Conservation (phyloP, 2,888 invertebrate genomes). For the Galeopsomyia nigrocyanea region DNA sequence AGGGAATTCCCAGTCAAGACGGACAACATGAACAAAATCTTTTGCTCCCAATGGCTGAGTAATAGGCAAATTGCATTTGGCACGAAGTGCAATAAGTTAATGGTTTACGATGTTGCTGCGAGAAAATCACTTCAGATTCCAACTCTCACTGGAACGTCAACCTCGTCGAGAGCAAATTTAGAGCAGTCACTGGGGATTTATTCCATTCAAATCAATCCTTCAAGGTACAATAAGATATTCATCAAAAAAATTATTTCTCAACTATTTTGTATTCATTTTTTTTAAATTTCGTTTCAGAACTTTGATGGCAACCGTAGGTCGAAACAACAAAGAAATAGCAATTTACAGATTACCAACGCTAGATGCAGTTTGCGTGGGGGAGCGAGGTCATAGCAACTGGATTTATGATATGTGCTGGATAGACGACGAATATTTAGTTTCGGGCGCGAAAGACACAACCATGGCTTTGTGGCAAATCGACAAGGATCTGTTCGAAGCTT, state of each 20-base stretch:
- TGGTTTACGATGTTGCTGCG: constrained; percentile 92
- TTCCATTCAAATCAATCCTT: constrained; percentile 94
- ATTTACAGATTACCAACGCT: constrained; percentile 92
- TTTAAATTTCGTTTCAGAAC: constrained; percentile 75
- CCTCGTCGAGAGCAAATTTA: constrained; percentile 71
- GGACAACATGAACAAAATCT: constrained; percentile 85
- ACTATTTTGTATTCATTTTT: constrained; percentile 3
- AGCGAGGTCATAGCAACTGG: constrained; percentile 92
- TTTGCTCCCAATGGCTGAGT: constrained; percentile 96
- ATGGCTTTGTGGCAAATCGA: constrained; percentile 91
- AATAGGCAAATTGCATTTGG: constrained; percentile 96
- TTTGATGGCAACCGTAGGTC: constrained; percentile 90
- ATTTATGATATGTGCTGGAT: constrained; percentile 96
- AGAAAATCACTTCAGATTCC: constrained; percentile 91
- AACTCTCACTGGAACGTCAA: constrained; percentile 77
- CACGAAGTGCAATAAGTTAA: constrained; percentile 96
- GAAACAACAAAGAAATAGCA: constrained; percentile 93
- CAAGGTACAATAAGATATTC: constrained; percentile 65
- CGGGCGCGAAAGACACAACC: constrained; percentile 92
- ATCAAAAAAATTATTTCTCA: neutral
- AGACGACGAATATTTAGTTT: constrained; percentile 95
- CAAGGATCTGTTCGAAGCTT: constrained; percentile 66
- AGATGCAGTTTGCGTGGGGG: constrained; percentile 94
- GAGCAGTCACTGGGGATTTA: constrained; percentile 87
- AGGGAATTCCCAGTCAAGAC: constrained; percentile 86